phyloP scores from a whole-genome alignment of 2,888 invertebrate species.

The Drosophila nr. medialis region DNA sequence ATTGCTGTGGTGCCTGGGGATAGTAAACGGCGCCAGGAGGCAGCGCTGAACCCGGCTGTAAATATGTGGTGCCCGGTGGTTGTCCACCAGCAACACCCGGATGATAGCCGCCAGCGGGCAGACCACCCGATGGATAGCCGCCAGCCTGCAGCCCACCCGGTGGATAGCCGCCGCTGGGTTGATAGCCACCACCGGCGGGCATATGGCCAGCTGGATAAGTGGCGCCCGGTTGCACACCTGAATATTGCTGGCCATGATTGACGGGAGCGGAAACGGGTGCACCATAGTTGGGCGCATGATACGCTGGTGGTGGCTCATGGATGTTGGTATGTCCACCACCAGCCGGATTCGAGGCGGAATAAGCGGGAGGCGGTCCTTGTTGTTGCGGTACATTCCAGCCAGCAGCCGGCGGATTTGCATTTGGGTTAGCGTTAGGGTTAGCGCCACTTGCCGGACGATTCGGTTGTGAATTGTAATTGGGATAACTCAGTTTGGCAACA shows the following conservation, averaged over 20 bases:
- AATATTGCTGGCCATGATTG: slow-evolving; percentile 69
- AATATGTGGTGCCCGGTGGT: slow-evolving; percentile 77
- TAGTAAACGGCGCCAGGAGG: slow-evolving; percentile 79
- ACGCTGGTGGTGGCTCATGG: slow-evolving; percentile 81
- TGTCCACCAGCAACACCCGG: slow-evolving; percentile 57
- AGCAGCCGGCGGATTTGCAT: slow-evolving; percentile 26
- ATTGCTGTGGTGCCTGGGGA: slow-evolving; percentile 77
- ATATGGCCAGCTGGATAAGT: slow-evolving; percentile 63
- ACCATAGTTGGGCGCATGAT: slow-evolving; percentile 76
- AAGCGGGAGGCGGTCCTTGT: slow-evolving; percentile 83
- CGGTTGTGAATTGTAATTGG: slow-evolving; percentile 83
- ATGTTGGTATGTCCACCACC: slow-evolving; percentile 82
- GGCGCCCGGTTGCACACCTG: slow-evolving; percentile 62
- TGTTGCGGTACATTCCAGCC: slow-evolving; percentile 84
- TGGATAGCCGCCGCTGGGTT: slow-evolving; percentile 70
- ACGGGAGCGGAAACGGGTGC: slow-evolving; percentile 23
- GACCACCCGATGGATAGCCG: slow-evolving; percentile 51
- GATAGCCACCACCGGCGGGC: slow-evolving; percentile 67
- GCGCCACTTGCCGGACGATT: slow-evolving; percentile 74
- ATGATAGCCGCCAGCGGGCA: slow-evolving; percentile 54
- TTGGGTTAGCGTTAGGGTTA: slow-evolving; percentile 11
- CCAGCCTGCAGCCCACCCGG: slow-evolving; percentile 20
- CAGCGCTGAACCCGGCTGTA: slow-evolving; percentile 68
- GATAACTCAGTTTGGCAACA: slow-evolving; percentile 82
- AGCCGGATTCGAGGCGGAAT: slow-evolving; percentile 79